A percentile compares a stretch with the other conserved stretches of the same genome.
Evolutionary conservation across 1,140 invertebrate genomes (phyloP).

Genomic region (Hermetia illucens): DNA sequence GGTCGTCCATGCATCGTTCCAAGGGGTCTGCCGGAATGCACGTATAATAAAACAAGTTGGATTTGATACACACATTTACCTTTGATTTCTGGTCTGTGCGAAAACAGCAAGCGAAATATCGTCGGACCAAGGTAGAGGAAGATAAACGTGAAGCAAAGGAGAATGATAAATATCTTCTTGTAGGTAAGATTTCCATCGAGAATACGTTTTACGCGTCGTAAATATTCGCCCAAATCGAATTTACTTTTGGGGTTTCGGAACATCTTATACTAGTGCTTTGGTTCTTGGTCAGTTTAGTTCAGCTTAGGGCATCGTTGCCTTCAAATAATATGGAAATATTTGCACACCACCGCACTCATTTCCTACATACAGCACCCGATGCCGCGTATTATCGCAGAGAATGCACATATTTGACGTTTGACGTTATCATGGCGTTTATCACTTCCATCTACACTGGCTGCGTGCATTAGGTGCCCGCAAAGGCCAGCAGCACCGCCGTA

Average conservation of each 20-base stretch:
- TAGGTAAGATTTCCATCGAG: conserved; percentile 47
- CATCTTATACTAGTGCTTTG: conserved; percentile 11
- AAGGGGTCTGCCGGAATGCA: conserved; percentile 34
- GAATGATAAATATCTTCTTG: conserved; percentile 45
- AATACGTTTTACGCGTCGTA: conserved; percentile 40
- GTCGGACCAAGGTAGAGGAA: conserved; percentile 49
- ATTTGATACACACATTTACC: conserved; percentile 22
- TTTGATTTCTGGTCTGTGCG: conserved; percentile 27
- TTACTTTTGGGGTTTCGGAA: conserved; percentile 28
- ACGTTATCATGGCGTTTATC: too few species aligned
- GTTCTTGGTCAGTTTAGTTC: conserved; percentile 1
- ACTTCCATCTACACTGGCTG: too few species aligned
- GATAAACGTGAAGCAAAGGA: conserved; percentile 42
- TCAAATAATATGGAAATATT: too few species aligned
- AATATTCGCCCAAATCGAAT: conserved; percentile 32
- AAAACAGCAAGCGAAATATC: conserved; percentile 45
- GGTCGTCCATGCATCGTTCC: conserved; percentile 47
- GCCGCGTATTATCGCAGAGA: too few species aligned
- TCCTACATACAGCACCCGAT: too few species aligned
- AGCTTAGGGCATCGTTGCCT: too few species aligned
- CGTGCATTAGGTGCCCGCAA: too few species aligned
- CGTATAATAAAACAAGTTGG: not conserved
- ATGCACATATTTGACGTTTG: too few species aligned
- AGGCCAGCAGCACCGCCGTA: too few species aligned
- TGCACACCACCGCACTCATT: too few species aligned